Conservation (phyloP, 2,797 vertebrate genomes). For the Danionella dracula region DNA sequence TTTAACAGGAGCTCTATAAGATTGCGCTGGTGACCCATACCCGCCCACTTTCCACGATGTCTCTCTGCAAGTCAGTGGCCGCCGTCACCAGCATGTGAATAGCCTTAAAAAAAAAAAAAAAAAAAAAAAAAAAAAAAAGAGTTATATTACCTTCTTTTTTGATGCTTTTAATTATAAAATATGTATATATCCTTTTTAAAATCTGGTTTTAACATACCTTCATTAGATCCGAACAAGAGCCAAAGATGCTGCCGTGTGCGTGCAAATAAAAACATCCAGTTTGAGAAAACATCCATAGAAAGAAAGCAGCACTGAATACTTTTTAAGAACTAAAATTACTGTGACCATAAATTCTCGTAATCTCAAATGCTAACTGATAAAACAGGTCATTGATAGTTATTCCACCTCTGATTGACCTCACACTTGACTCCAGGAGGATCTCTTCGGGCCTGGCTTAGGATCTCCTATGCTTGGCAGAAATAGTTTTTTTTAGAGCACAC, state of each 20-base stretch:
- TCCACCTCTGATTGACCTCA: slow-evolving; percentile 93
- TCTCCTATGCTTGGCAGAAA: slow-evolving; percentile 73
- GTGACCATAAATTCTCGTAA: no score
- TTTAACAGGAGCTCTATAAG: not conserved
- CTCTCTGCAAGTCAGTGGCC: slow-evolving; percentile 89
- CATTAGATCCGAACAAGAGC: slow-evolving; percentile 93
- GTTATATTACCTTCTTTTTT: no score
- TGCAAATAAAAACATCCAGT: not conserved
- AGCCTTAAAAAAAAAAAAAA: slow-evolving; percentile 59
- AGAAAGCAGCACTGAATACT: no score
- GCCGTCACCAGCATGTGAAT: slow-evolving; percentile 86
- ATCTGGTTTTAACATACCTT: slow-evolving; percentile 65
- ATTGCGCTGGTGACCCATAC: slow-evolving; percentile 61
- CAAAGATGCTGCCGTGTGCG: slow-evolving; percentile 90
- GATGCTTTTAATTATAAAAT: no score
- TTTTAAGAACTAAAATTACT: no score
- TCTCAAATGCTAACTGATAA: no score
- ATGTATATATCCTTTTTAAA: no score
- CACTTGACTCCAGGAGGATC: slow-evolving; percentile 83
- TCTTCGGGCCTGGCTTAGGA: slow-evolving; percentile 82
- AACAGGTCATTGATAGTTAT: not conserved
- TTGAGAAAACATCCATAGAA: no score
- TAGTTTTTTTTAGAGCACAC: not conserved
- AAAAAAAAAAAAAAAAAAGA: not conserved
- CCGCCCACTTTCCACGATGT: slow-evolving; percentile 91